Evolutionary conservation across 2,888 invertebrate species (phyloP), one percentile per base, ranked within the genome.

Genomic region (Pristionchus japonicus): DNA sequence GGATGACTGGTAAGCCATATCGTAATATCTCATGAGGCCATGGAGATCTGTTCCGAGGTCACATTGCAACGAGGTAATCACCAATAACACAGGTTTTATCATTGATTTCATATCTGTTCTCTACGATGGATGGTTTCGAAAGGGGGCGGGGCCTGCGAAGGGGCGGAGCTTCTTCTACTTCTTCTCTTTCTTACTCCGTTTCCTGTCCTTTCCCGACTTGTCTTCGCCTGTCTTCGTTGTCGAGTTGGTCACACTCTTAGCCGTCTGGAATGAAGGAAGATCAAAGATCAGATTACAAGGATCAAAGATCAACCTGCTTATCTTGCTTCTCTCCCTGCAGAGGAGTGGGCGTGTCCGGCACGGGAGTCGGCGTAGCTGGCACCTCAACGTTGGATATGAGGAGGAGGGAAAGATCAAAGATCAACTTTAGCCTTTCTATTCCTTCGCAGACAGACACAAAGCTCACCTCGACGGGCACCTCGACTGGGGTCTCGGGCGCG

Each of bases 61-160:
- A 34, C 64, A 15, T 13, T 64, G n/a, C n/a, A n/a, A n/a, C 64
- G 64, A 77, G 7, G 40, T 40, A n/a, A 6, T 40, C n/a, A 23
- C 37, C 13, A 43, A 43, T 43, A 43, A n/a, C n/a, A 77, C 77
- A 11, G 77, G 77, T 77, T 77, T 77, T 77, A 77, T 77, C 77
- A 77, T 77, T 47, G 77, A 77, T 77, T n/a, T 20, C n/a, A 43
- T 27, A 43, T 23, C 47, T 77, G 77, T 27, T 77, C 40, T 77
- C 37, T 27, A 23, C 77, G 17, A 9, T 37, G 77, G 13, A 27
- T 43, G 20, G 43, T 11, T 23, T 23, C n/a, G 2, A 57, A n/a
- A n/a, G n/a, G n/a, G 57, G 57, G 6, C 57, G 57, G n/a, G 20
- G 20, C n/a, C n/a, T n/a, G n/a, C n/a, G n/a, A n/a, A n/a, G n/a